A percentile compares a stretch with the other conserved stretches of the same genome.
Evolutionary conservation across 2,888 invertebrate species (phyloP).

Genomic region (Oligia latruncula): DNA sequence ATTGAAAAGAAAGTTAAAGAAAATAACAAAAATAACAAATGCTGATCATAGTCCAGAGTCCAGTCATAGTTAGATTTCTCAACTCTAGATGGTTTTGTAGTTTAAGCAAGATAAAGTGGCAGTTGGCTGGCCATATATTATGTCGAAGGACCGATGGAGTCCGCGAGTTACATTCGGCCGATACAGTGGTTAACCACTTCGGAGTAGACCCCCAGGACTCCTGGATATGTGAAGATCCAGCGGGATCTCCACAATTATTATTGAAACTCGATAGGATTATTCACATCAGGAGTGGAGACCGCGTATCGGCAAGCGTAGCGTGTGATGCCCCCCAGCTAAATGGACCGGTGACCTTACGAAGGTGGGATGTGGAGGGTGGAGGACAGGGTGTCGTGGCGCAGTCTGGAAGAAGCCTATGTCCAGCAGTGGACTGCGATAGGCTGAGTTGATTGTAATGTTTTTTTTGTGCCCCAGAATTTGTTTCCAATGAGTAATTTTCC

Average conservation of each 20-base stretch:
- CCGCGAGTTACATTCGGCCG: no score
- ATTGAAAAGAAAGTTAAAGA: constrained; percentile 24
- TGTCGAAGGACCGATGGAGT: neutral
- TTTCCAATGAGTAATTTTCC: neutral
- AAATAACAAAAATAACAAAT: neutral
- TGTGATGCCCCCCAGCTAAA: no score
- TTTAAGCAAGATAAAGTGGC: neutral
- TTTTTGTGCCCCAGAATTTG: neutral
- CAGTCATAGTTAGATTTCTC: neutral
- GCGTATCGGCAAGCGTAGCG: no score
- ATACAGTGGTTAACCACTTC: no score
- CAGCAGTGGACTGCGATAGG: neutral
- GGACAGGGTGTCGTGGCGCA: no score
- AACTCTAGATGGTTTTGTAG: neutral
- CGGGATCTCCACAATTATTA: no score
- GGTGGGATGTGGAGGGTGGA: neutral
- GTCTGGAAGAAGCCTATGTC: neutral
- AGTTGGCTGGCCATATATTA: neutral
- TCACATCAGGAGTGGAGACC: no score
- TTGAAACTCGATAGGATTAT: no score
- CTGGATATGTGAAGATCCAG: no score
- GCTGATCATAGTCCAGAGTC: neutral
- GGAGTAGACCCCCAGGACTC: no score
- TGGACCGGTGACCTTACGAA: no score
- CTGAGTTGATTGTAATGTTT: neutral